Percentiles rank a stretch among this genome's conserved stretches.
phyloP scores from a whole-genome alignment of 1,140 invertebrate genomes.

The Drosophila equinoxialis region DNA sequence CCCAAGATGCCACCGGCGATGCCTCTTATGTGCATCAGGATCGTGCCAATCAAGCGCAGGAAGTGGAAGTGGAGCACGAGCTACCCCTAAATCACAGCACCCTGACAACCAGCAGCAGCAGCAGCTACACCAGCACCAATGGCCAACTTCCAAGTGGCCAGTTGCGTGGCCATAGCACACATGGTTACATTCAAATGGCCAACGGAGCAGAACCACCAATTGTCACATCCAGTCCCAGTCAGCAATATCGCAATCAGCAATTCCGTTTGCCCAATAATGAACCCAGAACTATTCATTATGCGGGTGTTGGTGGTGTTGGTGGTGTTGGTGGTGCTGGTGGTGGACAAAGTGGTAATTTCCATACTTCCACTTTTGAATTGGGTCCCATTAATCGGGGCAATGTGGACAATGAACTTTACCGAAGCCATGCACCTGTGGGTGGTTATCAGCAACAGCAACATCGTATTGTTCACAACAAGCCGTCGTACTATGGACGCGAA shows the following conservation, averaged over 20 bases:
- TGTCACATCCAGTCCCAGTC: conserved; percentile 30
- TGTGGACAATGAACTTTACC: conserved; percentile 73
- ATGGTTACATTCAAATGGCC: conserved; percentile 74
- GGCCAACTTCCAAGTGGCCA: conserved; percentile 24
- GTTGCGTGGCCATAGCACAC: conserved; percentile 58
- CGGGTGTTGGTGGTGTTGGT: background rate
- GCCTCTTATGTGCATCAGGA: conserved; percentile 80
- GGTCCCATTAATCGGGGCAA: conserved; percentile 60
- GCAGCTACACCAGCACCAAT: conserved; percentile 28
- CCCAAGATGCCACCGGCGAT: conserved; percentile 75
- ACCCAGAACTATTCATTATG: conserved; percentile 9
- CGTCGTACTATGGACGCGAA: conserved; percentile 76
- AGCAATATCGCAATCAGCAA: conserved; percentile 43
- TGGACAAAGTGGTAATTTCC: conserved; percentile 61
- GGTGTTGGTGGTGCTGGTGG: conserved; percentile 26
- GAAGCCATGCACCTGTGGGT: background rate
- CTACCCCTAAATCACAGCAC: conserved; percentile 53
- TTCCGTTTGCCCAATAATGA: conserved; percentile 29
- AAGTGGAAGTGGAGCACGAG: conserved; percentile 27
- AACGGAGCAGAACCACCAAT: conserved; percentile 26
- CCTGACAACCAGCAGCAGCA: conserved; percentile 18
- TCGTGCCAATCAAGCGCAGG: conserved; percentile 59
- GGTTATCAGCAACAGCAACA: conserved; percentile 19
- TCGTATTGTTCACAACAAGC: conserved; percentile 60
- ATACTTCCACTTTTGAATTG: conserved; percentile 61